These are phyloP conservation scores for Sesia apiformis DNA, from an alignment of 2,888 invertebrate species.

Conservation along the genomic window DNA sequence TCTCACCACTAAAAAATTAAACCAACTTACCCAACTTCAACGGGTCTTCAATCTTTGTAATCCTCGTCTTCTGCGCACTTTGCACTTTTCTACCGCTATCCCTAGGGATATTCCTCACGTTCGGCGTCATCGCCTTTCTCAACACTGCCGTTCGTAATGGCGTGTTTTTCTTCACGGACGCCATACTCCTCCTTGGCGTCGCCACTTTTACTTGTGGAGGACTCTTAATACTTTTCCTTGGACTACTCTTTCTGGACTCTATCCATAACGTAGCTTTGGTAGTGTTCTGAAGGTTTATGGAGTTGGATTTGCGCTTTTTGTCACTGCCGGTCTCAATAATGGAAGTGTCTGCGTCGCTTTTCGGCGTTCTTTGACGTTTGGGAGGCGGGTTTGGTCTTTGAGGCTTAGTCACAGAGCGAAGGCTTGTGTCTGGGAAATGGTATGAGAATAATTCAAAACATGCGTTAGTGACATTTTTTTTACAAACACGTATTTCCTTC, in stretches of 20 bases:
- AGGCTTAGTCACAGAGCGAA: too few relatives aligned
- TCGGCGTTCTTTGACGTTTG: not conserved
- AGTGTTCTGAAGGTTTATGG: constrained; percentile 9
- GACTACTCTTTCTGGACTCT: constrained; percentile 38
- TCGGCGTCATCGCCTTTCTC: constrained; percentile 2
- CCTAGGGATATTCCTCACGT: not conserved
- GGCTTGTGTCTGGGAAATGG: too few relatives aligned
- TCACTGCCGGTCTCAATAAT: constrained; percentile 1
- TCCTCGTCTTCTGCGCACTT: constrained; percentile 16
- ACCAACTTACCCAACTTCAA: constrained; percentile 26
- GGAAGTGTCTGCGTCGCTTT: not conserved
- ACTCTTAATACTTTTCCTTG: constrained; percentile 11
- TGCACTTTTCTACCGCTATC: constrained; percentile 15
- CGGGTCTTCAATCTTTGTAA: constrained; percentile 46
- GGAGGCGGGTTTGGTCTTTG: not conserved
- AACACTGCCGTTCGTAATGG: constrained; percentile 37
- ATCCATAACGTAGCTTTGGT: constrained; percentile 54
- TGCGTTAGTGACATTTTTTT: too few relatives aligned
- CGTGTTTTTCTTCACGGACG: constrained; percentile 11
- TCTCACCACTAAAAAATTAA: not conserved
- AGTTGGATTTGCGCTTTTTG: constrained; percentile 2
- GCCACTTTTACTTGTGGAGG: not conserved
- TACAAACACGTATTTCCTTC: too few relatives aligned
- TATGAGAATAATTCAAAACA: too few relatives aligned
- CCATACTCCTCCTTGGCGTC: not conserved